Conservation (phyloP, 2,113 vertebrate genomes). For the Agapornis roseicollis region DNA sequence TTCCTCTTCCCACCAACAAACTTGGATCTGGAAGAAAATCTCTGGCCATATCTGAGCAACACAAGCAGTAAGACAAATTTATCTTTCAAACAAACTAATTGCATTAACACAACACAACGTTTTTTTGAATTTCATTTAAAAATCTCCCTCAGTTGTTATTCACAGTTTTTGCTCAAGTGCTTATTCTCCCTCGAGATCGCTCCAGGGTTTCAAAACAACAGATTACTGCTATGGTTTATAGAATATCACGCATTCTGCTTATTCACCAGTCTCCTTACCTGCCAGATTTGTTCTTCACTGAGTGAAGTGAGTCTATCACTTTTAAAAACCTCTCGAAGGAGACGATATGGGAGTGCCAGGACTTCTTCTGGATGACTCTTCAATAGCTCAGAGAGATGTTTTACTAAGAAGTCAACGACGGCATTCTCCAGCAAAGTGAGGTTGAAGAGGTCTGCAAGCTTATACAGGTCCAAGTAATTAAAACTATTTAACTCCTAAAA, state of each 20-base stretch:
- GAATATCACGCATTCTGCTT: conserved; percentile 24
- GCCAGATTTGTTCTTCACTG: conserved; percentile 96
- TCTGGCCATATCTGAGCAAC: neutral
- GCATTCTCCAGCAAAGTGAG: conserved; percentile 93
- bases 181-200: neutral
- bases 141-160: conserved; percentile 6
- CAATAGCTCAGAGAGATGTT: conserved; percentile 92
- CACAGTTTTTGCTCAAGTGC: neutral
- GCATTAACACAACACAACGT: conserved; percentile 12
- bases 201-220: conserved; percentile 39
- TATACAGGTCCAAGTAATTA: conserved; percentile 98
- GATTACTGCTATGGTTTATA: conserved; percentile 22
- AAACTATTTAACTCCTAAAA: conserved; percentile 92
- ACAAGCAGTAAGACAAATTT: conserved; percentile 10
- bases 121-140: conserved; percentile 19
- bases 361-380: conserved; percentile 89
- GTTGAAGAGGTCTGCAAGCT: conserved; percentile 96
- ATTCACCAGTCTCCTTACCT: conserved; percentile 77
- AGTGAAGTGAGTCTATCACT: conserved; percentile 95
- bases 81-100: conserved; percentile 29
- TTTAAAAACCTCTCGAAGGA: conserved; percentile 94
- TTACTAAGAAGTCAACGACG: conserved; percentile 93
- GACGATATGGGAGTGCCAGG: conserved; percentile 88
- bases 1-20: neutral
- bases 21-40: neutral